These are phyloP conservation scores for Lacanobia oleracea DNA, from an alignment of 2,888 invertebrate species.

Conservation along the genomic window DNA sequence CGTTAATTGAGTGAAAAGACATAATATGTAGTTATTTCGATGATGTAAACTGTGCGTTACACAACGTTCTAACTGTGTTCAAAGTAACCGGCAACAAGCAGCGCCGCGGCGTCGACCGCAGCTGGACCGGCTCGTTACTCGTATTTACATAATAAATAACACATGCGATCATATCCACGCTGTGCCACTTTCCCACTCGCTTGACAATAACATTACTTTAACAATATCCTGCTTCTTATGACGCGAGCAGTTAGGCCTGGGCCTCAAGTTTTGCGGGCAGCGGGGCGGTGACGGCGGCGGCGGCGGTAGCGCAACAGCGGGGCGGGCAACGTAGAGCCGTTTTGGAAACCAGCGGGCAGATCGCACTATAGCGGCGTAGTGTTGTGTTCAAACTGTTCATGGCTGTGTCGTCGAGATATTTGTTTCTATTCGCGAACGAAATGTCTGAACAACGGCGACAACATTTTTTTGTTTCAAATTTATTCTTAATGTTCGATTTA, in stretches of 20 bases:
- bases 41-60: constrained; percentile 61
- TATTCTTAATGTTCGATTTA: no score
- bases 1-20: constrained; percentile 46
- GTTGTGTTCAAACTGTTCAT: no score
- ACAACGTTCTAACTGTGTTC: constrained; percentile 66
- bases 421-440: no score
- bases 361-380: no score
- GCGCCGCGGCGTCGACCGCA: constrained; percentile 39
- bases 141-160: constrained; percentile 64
- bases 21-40: constrained; percentile 20
- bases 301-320: no score
- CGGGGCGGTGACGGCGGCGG: no score
- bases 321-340: no score
- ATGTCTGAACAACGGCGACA: no score
- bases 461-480: no score
- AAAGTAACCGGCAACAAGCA: constrained; percentile 59
- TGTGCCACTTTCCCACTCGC: constrained; percentile 73
- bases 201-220: constrained; percentile 29
- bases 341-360: no score
- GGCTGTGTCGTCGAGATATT: no score
- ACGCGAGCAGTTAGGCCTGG: neutral
- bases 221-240: constrained; percentile 30
- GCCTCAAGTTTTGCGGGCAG: no score
- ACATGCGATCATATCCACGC: constrained; percentile 69
- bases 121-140: constrained; percentile 55